These are phyloP conservation scores for Amphipyra tragopoginis DNA, from an alignment of 2,888 invertebrate genomes.

Conservation along the genomic window DNA sequence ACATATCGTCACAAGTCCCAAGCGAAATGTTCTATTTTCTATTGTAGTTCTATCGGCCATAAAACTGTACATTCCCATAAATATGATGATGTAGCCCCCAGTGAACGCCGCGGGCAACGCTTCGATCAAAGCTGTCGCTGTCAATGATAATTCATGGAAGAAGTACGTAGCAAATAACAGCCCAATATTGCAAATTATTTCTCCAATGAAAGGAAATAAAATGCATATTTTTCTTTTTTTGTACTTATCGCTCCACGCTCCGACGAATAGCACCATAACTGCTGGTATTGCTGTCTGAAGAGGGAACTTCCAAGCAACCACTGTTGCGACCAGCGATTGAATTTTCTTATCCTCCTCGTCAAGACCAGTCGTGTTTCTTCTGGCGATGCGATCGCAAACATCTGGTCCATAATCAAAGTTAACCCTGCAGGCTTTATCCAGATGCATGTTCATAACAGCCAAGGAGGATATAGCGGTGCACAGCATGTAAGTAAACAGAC, in stretches of 20 bases:
- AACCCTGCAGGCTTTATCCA: slow-evolving; percentile 90
- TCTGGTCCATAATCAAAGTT: slow-evolving; percentile 86
- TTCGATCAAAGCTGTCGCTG: slow-evolving; percentile 88
- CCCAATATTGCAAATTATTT: slow-evolving; percentile 88
- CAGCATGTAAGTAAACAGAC: slow-evolving; percentile 91
- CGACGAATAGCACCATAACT: slow-evolving; percentile 89
- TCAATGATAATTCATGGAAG: slow-evolving; percentile 87
- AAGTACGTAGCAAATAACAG: slow-evolving; percentile 89
- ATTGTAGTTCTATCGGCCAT: slow-evolving; percentile 90
- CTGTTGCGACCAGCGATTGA: slow-evolving; percentile 86
- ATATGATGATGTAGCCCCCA: slow-evolving; percentile 90
- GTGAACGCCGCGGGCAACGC: slow-evolving; percentile 90
- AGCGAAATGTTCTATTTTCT: slow-evolving; percentile 91
- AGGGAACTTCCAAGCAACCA: slow-evolving; percentile 90
- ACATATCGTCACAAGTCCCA: slow-evolving; percentile 90
- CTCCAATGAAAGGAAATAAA: slow-evolving; percentile 89
- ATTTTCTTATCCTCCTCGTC: slow-evolving; percentile 81
- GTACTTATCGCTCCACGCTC: slow-evolving; percentile 91
- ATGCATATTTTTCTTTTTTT: slow-evolving; percentile 90
- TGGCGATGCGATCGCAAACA: slow-evolving; percentile 86
- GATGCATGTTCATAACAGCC: slow-evolving; percentile 89
- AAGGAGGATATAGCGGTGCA: slow-evolving; percentile 92
- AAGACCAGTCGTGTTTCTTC: slow-evolving; percentile 81
- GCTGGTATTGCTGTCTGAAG: slow-evolving; percentile 90
- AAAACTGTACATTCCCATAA: slow-evolving; percentile 91